Conservation (phyloP, 2,797 vertebrate species). For the Rhodeus uyekii region DNA sequence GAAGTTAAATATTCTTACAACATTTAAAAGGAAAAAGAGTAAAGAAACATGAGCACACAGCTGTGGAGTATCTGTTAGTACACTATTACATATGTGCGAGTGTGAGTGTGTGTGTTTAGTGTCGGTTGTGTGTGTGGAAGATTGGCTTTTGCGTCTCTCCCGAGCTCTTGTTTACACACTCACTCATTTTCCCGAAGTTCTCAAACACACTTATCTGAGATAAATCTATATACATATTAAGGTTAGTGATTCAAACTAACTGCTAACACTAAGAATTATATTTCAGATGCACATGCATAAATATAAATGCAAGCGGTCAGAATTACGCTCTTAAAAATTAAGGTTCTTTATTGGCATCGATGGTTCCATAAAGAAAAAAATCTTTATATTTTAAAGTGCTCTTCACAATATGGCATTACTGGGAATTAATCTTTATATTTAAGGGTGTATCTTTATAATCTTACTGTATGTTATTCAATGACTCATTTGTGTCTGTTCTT, state of each 20-base stretch:
- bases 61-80: slow-evolving; percentile 29
- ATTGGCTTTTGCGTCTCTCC: background rate
- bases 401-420: background rate
- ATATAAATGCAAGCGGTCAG: background rate
- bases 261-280: background rate
- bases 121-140: slow-evolving; percentile 12
- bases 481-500: background rate
- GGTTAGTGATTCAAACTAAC: background rate
- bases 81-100: slow-evolving; percentile 32
- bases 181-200: slow-evolving; percentile 12
- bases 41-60: slow-evolving; percentile 16
- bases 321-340: background rate
- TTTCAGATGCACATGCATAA: background rate
- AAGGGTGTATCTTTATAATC: background rate
- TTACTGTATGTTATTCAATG: background rate
- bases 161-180: slow-evolving; percentile 7
- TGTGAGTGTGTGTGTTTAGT: slow-evolving; percentile 9
- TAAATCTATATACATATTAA: too few species aligned
- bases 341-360: background rate
- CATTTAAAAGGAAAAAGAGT: slow-evolving; percentile 12
- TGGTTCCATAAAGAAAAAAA: background rate
- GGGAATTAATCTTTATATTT: background rate
- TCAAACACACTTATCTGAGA: too few species aligned
- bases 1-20: slow-evolving; percentile 20
- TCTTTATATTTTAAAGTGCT: background rate